These are phyloP conservation scores for Drosophila ohnishii DNA, from an alignment of 1,140 invertebrate genomes.

Conservation along the genomic window DNA sequence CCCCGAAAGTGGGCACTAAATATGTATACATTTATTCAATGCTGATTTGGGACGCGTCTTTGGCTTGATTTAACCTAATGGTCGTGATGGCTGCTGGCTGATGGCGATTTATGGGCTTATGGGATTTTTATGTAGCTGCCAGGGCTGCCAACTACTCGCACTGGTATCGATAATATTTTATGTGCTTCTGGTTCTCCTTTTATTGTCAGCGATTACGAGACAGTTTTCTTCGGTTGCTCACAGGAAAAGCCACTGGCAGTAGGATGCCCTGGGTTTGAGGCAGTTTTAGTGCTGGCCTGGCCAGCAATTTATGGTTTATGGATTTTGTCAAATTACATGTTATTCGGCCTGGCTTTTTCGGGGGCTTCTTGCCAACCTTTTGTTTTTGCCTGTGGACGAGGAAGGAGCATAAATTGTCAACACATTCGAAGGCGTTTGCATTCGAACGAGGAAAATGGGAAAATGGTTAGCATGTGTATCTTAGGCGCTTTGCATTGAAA, in stretches of 20 bases:
- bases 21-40: conserved; percentile 32
- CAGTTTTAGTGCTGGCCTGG: conserved; percentile 63
- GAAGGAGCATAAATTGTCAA: conserved; percentile 71
- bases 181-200: conserved; percentile 54
- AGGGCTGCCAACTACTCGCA: conserved; percentile 47
- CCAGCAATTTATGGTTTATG: conserved; percentile 77
- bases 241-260: conserved; percentile 53
- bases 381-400: conserved; percentile 44
- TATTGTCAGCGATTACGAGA: conserved; percentile 70
- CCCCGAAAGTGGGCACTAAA: conserved; percentile 58
- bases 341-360: conserved; percentile 21
- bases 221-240: conserved; percentile 39
- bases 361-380: conserved; percentile 54
- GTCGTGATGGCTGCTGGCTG: conserved; percentile 52
- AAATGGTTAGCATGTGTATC: conserved; percentile 42
- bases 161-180: conserved; percentile 77
- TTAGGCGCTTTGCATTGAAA: conserved; percentile 67
- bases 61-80: conserved; percentile 61
- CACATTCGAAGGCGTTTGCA: conserved; percentile 57
- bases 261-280: conserved; percentile 10
- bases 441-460: conserved; percentile 10
- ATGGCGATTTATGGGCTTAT: conserved; percentile 71
- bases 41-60: conserved; percentile 28
- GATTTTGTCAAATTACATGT: conserved; percentile 77
- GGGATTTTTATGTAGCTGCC: conserved; percentile 57